These are phyloP conservation scores for Amphimedon queenslandica DNA, from an alignment of 37 sponge, comb jelly and placozoan species.

Conservation along the genomic window DNA sequence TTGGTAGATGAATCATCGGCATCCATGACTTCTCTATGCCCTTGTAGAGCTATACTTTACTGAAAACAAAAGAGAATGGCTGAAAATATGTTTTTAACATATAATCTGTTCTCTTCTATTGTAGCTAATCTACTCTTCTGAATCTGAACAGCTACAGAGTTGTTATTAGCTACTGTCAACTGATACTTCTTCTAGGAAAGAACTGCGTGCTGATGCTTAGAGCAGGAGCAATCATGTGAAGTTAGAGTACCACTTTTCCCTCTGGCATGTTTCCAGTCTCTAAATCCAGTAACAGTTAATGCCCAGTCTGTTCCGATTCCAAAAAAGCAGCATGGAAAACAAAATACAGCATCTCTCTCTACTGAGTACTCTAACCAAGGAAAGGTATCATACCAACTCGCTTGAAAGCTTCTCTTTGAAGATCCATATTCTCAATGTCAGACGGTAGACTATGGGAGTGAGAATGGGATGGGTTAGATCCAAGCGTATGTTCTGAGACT, in stretches of 20 bases:
- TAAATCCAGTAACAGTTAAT: background rate
- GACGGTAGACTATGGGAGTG: no score
- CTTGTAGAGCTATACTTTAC: background rate
- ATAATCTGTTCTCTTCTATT: slow-evolving; percentile 6
- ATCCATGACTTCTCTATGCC: slow-evolving; percentile 1
- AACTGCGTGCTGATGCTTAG: background rate
- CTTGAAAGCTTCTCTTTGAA: no score
- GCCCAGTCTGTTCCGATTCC: background rate
- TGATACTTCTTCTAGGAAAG: background rate
- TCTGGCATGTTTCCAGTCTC: background rate
- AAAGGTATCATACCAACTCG: no score
- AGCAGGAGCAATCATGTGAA: background rate
- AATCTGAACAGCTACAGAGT: background rate
- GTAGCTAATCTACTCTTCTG: background rate
- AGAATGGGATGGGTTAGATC: no score
- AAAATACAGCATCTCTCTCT: no score
- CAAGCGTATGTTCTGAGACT: no score
- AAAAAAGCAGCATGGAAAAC: no score
- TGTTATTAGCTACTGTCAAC: background rate
- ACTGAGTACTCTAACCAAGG: no score
- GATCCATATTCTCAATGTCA: no score
- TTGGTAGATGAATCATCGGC: background rate
- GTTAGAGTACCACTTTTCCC: background rate
- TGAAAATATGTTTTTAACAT: slow-evolving; percentile 3
- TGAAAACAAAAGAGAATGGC: slow-evolving; percentile 1